Percentiles rank a stretch among this genome's conserved stretches.
Conservation (phyloP, 2,113 vertebrate species). For the Pachyramphus minor region DNA sequence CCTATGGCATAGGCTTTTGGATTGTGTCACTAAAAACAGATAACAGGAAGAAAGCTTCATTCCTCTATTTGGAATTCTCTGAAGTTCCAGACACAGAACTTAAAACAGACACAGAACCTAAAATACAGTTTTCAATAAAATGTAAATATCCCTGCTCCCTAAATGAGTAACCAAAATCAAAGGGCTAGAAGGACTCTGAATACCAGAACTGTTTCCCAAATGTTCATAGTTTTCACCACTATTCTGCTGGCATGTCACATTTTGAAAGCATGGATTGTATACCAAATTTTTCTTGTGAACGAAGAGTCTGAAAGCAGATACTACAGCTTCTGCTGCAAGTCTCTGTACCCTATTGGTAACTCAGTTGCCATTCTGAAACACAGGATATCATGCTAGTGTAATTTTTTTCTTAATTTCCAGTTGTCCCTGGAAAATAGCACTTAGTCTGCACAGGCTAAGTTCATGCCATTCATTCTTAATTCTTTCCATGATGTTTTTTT, state of each 20-base stretch:
- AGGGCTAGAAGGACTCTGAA: not conserved
- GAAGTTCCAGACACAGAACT: not conserved
- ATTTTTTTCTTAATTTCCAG: not conserved
- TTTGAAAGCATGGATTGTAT: not conserved
- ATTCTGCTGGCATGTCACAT: not conserved
- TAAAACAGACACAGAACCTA: not conserved
- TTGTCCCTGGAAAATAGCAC: not conserved
- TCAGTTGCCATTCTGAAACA: not conserved
- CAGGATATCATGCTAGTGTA: not conserved
- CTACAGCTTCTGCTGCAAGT: not conserved
- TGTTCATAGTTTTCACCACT: not conserved
- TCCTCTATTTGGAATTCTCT: not conserved
- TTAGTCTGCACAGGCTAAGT: not conserved
- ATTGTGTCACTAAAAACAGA: not conserved
- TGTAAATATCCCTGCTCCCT: not conserved
- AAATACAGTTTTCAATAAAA: not conserved
- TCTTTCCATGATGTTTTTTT: not conserved
- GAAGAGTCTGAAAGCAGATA: not conserved
- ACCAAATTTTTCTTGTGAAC: not conserved
- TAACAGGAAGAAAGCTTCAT: not conserved
- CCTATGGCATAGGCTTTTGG: not conserved
- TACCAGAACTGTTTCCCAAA: not conserved
- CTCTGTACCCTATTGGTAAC: not conserved
- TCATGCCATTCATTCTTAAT: slow-evolving; percentile 56
- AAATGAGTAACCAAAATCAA: not conserved